Conservation (phyloP, 2,797 vertebrate species). For the Eulemur coronatus region DNA sequence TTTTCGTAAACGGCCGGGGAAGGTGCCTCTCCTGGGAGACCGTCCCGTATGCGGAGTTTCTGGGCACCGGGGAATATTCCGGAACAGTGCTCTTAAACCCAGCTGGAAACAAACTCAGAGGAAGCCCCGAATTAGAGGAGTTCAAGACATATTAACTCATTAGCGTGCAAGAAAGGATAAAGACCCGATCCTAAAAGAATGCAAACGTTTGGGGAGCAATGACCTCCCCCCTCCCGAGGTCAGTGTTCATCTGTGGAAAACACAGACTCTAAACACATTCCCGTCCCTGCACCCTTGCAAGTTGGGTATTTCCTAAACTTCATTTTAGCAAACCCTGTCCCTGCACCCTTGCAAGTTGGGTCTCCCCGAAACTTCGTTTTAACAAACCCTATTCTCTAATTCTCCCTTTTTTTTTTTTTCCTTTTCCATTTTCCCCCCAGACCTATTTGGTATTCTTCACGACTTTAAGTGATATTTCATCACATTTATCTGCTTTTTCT, state of each 20-base stretch:
- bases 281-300: neutral
- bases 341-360: neutral
- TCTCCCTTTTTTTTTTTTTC: too few species aligned
- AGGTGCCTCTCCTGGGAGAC: accelerated
- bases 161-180: too few species aligned
- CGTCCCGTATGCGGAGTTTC: accelerated
- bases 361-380: neutral
- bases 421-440: neutral
- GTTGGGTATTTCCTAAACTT: accelerated
- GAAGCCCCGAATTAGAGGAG: accelerated
- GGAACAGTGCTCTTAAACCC: neutral
- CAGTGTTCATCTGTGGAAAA: neutral
- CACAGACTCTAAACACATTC: neutral
- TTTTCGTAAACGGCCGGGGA: accelerated
- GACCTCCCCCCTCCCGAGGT: neutral
- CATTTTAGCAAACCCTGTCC: neutral
- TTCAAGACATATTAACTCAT: neutral
- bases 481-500: neutral
- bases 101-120: neutral
- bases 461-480: neutral
- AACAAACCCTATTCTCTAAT: neutral
- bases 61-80: neutral
- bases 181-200: accelerated
- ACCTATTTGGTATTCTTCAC: neutral
- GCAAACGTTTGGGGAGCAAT: neutral